A percentile compares a stretch with the other conserved stretches of the same genome.
These are phyloP conservation scores for Phrynocephalus forsythii DNA, from an alignment of 2,797 vertebrate genomes.

Conservation along the genomic window DNA sequence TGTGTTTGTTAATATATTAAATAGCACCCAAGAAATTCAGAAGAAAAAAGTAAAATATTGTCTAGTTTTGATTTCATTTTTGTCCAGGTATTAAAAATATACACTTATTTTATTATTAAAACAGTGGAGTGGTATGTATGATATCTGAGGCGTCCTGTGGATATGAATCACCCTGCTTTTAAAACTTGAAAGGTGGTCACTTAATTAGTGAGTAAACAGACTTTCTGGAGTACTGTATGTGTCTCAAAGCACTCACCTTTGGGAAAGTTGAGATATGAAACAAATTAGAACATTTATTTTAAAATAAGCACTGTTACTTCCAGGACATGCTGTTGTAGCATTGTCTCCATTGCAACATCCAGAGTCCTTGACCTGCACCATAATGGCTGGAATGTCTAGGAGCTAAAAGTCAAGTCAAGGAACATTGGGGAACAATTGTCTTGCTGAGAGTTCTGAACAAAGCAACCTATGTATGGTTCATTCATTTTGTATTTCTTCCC, in stretches of 20 bases:
- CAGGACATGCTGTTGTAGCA: no score
- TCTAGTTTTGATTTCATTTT: constrained; percentile 73
- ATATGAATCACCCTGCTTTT: not conserved
- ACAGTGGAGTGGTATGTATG: constrained; percentile 47
- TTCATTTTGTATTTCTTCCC: no score
- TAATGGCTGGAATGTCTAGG: no score
- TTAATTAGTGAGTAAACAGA: not conserved
- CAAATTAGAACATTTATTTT: not conserved
- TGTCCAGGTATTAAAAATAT: constrained; percentile 74
- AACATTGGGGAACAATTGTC: not conserved
- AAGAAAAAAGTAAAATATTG: constrained; percentile 54
- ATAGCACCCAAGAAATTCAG: constrained; percentile 72
- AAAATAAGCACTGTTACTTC: not conserved
- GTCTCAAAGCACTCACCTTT: not conserved
- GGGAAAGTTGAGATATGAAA: not conserved
- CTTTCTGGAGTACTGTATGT: not conserved
- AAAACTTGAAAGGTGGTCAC: constrained; percentile 4
- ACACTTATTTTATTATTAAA: constrained; percentile 78
- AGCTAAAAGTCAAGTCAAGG: no score
- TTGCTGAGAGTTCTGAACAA: not conserved
- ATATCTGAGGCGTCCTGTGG: constrained; percentile 8
- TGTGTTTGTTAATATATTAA: constrained; percentile 75
- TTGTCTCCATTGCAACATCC: no score
- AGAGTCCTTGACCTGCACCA: no score
- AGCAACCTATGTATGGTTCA: no score